Evolutionary conservation across 2,888 invertebrate genomes (phyloP), one percentile per base, ranked within the genome.

Genomic region (Tenthredo notha): DNA sequence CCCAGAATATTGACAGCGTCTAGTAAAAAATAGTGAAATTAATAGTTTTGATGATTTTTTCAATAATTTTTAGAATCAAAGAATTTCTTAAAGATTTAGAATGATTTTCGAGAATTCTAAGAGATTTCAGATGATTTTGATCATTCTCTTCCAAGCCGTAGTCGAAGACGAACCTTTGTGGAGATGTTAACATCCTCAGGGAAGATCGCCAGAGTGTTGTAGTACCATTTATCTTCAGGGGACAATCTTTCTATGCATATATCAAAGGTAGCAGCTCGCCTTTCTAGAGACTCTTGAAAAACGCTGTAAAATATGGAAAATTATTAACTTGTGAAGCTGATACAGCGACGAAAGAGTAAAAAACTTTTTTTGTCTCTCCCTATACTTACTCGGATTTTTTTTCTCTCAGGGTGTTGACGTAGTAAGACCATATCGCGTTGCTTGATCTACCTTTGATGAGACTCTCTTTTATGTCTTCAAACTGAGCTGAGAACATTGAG

Each of bases 101-200:
- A 37, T 37, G 37, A 37, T 7, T 37, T 37, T 7, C 6, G 37
- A 37, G 7, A 1, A 37, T 37, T 7, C 7, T 7, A 37, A 37
- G 1, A 37, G 37, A 37, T 37, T 7, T 37, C 1, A 6, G 0
- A 37, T 6, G 7, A 37, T 37, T 37, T 37, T 37, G 37, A 37
- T 61, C 3, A 47, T 15, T 47, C 47, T 47, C 3, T 15, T 4
- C 47, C 47, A 9, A n/a, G 61, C 15, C 25, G 18, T 40, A n/a
- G 6, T 33, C 25, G n/a, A 54, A 40, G 84, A 86, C 94, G 90
- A 25, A 96, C 96, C 90, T 94, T 93, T 6, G 95, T 94, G 37
- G 95, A 95, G 47, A 96, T 95, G 91, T 96, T 96, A 0, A 96
- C 96, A 88, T 96, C 96, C 91, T 96, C 95, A 1, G 95, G 95